These are phyloP conservation scores for Hypolimnas misippus DNA, from an alignment of 2,888 invertebrate genomes.

Conservation along the genomic window DNA sequence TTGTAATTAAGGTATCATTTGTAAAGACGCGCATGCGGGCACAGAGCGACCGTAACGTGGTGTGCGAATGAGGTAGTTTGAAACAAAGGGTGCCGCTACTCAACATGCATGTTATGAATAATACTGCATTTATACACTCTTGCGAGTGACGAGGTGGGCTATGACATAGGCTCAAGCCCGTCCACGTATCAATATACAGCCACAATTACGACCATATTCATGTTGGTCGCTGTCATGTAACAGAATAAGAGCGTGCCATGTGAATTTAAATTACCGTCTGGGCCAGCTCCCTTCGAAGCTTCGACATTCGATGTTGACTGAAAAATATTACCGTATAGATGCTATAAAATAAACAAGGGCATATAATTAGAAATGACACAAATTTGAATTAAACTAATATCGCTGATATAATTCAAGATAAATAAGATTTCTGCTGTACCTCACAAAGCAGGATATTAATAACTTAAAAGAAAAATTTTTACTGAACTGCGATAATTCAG, in stretches of 20 bases:
- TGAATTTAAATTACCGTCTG: constrained; percentile 1
- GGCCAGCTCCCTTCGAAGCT: neutral
- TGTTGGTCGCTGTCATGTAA: neutral
- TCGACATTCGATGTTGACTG: neutral
- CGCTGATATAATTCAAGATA: too few species aligned
- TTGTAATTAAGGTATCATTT: neutral
- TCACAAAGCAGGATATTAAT: too few species aligned
- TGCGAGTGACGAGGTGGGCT: neutral
- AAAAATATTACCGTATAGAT: too few species aligned
- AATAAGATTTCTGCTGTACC: too few species aligned
- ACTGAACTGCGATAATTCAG: too few species aligned
- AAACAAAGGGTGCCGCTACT: neutral
- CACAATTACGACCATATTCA: neutral
- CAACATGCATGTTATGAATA: neutral
- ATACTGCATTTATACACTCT: neutral
- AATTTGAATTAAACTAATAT: too few species aligned
- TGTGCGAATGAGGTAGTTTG: neutral
- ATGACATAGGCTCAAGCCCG: neutral
- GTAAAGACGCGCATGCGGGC: neutral
- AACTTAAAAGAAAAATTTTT: too few species aligned
- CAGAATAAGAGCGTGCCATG: neutral
- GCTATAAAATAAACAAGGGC: too few species aligned
- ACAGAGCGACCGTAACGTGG: neutral
- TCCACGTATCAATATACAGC: neutral
- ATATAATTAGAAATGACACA: too few species aligned